These are phyloP conservation scores for Mycteria americana DNA, from an alignment of 2,797 vertebrate genomes.

Conservation along the genomic window DNA sequence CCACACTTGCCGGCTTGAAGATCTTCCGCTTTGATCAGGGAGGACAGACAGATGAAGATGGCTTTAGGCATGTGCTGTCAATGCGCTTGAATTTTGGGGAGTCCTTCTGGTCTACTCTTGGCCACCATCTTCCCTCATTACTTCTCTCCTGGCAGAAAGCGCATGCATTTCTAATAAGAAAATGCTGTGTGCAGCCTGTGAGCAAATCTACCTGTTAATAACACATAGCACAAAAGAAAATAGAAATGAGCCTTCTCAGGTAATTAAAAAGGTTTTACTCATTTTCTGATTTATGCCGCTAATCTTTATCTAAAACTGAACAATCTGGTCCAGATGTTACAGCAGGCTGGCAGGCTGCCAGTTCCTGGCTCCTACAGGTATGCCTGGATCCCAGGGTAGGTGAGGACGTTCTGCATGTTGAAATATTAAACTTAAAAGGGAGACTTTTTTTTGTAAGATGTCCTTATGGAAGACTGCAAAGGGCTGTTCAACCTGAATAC, in stretches of 20 bases:
- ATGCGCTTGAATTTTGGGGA: neutral
- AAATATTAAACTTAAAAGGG: neutral
- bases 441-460: neutral
- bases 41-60: neutral
- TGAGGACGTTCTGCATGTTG: neutral
- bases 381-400: accelerated
- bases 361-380: neutral
- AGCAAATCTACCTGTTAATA: neutral
- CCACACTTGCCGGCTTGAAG: neutral
- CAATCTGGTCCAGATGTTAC: conserved; percentile 30
- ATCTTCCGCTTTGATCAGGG: neutral
- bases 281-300: neutral
- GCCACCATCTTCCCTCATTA: neutral
- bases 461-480: neutral
- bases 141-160: neutral
- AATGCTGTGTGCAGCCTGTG: neutral
- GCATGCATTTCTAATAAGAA: accelerated
- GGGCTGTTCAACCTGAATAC: neutral
- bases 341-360: neutral
- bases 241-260: conserved; percentile 49
- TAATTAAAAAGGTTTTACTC: conserved; percentile 63
- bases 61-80: neutral
- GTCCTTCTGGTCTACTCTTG: neutral
- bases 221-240: conserved; percentile 25
- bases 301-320: conserved; percentile 11